A percentile compares a stretch with the other conserved stretches of the same genome.
Evolutionary conservation across 2,113 vertebrate species (phyloP).

Genomic region (Marmota flaviventris): DNA sequence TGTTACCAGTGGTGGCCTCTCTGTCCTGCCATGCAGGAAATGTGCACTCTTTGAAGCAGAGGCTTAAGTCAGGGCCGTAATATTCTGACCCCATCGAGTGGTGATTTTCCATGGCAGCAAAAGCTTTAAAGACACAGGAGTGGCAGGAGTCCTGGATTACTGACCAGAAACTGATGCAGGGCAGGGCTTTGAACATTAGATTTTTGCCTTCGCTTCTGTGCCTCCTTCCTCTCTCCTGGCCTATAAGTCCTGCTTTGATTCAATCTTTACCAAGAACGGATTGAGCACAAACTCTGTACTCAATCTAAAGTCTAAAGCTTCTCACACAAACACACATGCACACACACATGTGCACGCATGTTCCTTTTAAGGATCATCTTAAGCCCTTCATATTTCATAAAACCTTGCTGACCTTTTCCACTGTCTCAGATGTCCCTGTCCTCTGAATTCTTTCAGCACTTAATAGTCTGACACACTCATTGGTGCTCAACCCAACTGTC

Average conservation of each 20-base stretch:
- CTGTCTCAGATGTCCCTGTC: not conserved
- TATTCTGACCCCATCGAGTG: not conserved
- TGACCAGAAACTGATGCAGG: not conserved
- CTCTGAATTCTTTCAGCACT: not conserved
- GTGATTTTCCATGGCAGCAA: constrained; percentile 69
- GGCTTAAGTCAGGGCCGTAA: not conserved
- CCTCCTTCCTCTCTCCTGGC: fast-evolving
- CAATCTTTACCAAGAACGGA: too few species aligned
- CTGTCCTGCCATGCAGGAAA: constrained; percentile 31
- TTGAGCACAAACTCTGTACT: too few species aligned
- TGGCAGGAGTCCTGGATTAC: fast-evolving
- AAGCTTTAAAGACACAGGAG: not conserved
- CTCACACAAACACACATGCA: too few species aligned
- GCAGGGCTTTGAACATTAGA: not conserved
- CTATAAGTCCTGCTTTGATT: not conserved
- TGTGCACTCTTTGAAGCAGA: not conserved
- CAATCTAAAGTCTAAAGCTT: too few species aligned
- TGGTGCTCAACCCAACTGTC: not conserved
- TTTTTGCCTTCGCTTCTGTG: not conserved
- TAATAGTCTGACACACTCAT: not conserved
- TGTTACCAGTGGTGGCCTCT: not conserved
- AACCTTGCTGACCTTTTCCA: not conserved
- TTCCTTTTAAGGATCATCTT: not conserved
- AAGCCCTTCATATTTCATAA: not conserved
- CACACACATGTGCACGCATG: fast-evolving